A percentile compares a stretch with the other conserved stretches of the same genome.
Conservation (phyloP, 1,140 invertebrate species). For the Chironomus striatipennis region DNA sequence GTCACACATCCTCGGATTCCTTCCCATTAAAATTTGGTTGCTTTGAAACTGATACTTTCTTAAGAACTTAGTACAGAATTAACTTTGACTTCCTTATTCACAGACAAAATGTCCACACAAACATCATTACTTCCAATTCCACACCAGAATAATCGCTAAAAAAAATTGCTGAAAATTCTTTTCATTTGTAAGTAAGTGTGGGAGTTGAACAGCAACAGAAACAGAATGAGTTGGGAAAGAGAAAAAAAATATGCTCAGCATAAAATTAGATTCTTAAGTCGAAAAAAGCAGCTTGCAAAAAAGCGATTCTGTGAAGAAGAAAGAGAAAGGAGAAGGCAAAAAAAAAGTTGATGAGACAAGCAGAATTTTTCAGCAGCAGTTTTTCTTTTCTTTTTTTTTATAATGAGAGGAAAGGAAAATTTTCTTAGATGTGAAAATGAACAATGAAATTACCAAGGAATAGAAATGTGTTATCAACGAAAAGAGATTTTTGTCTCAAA, state of each 20-base stretch:
- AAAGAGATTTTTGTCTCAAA: conserved; percentile 9
- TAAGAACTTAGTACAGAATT: too few relatives aligned
- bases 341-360: conserved; percentile 11
- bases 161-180: not conserved
- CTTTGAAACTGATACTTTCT: too few relatives aligned
- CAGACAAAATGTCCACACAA: too few relatives aligned
- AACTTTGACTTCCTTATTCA: too few relatives aligned
- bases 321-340: not conserved
- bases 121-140: too few relatives aligned
- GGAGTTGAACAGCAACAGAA: not conserved
- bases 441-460: conserved; percentile 9
- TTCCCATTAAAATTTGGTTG: too few relatives aligned
- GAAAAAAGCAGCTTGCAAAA: conserved; percentile 10
- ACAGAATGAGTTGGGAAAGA: not conserved
- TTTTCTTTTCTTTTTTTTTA: not conserved
- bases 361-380: conserved; percentile 13
- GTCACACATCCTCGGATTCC: too few relatives aligned
- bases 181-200: not conserved
- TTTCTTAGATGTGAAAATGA: conserved; percentile 15
- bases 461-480: not conserved
- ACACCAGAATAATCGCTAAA: too few relatives aligned
- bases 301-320: not conserved
- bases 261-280: conserved; percentile 8
- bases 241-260: not conserved
- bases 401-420: conserved; percentile 16